Evolutionary conservation across 2,888 invertebrate genomes (phyloP), one percentile per base, ranked within the genome.

Genomic region (Ectemnius lituratus): DNA sequence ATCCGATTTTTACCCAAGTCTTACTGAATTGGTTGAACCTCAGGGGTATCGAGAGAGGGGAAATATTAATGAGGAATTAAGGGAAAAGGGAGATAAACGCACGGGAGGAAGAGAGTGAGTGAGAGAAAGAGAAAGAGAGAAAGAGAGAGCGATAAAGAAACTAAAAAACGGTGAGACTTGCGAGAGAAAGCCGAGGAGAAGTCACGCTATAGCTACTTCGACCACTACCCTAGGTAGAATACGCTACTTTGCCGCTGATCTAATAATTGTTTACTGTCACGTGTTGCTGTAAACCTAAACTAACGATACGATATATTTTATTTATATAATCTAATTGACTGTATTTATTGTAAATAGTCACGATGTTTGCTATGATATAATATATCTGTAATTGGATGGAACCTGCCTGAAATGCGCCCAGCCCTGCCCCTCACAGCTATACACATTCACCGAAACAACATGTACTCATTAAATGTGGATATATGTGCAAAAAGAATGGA

Each of bases 291-390:
- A 88, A 88, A 88, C 87, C 87, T 87, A 88, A 89, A 84, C 85
- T 87, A 88, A 84, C 85, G 84, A 87, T 88, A 89, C 88, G 88
- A 89, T 87, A 88, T 89, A 89, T 89, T 89, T 88, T 89, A 89
- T 89, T 88, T 89, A 89, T 88, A 88, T 86, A 83, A 84, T 86
- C 86, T 88, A 89, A 88, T 87, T 88, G 85, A 90, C 86, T 89
- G 89, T 90, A 89, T 89, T 89, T 89, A 89, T 88, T 90, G 89
- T 90, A 90, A 89, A 90, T 90, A 90, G 89, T 89, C 88, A 88
- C 87, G 88, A 90, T 90, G 89, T 89, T 90, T 90, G 89, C 89
- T 89, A 90, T 89, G 88, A 88, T 88, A 88, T 88, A 87, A 88
- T 89, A 89, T 89, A 89, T 89, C 88, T 89, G 88, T 89, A 89